These are phyloP conservation scores for Epinotia ramella DNA, from an alignment of 2,888 invertebrate genomes.

Conservation along the genomic window DNA sequence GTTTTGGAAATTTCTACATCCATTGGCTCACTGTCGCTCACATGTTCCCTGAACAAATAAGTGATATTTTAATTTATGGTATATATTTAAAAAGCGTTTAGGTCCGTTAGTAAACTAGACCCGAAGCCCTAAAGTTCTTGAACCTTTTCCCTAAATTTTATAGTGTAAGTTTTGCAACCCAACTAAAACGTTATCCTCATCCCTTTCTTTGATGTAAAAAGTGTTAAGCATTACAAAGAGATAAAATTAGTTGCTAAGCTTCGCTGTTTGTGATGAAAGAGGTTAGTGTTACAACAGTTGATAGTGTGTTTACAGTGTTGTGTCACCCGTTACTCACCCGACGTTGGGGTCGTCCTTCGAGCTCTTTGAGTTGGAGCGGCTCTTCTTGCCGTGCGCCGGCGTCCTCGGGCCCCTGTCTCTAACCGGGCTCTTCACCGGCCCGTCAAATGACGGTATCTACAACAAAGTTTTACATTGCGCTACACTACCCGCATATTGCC, in stretches of 20 bases:
- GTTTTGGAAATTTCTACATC: slow-evolving; percentile 16
- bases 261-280: no score
- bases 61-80: slow-evolving; percentile 16
- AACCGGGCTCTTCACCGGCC: slow-evolving; percentile 59
- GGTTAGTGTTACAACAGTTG: no score
- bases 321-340: slow-evolving; percentile 60
- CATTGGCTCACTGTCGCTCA: slow-evolving; percentile 21
- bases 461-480: slow-evolving; percentile 36
- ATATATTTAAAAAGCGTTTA: neutral
- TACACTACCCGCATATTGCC: neutral
- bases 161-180: no score
- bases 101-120: neutral
- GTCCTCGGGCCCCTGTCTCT: slow-evolving; percentile 58
- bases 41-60: slow-evolving; percentile 1
- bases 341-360: slow-evolving; percentile 69
- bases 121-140: neutral
- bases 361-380: slow-evolving; percentile 70
- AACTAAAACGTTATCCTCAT: no score
- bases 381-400: slow-evolving; percentile 59
- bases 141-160: neutral
- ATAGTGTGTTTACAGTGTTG: neutral
- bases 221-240: no score
- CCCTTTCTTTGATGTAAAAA: no score
- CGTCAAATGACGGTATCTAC: slow-evolving; percentile 75
- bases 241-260: no score